Percentiles rank a stretch among this genome's conserved stretches.
Evolutionary conservation across 2,888 invertebrate genomes (phyloP).

Genomic region (Seira ritae): DNA sequence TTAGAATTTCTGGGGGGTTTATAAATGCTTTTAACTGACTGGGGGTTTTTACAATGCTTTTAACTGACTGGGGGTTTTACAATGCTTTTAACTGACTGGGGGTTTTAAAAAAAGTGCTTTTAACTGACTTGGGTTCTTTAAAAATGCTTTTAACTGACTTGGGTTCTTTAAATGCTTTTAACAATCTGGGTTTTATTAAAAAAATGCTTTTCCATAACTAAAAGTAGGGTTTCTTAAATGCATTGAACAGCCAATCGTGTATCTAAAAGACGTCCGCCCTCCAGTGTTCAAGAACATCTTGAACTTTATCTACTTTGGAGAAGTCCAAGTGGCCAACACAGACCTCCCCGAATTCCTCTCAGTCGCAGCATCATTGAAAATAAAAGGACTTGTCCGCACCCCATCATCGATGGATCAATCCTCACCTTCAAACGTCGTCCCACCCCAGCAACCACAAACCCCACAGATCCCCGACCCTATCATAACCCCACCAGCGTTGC

Average conservation of each 20-base stretch:
- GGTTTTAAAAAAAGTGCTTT: constrained; percentile 11
- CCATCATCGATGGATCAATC: background rate
- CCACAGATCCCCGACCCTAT: too few relatives aligned
- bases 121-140: background rate
- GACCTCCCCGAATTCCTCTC: constrained; percentile 90
- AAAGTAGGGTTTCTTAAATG: background rate
- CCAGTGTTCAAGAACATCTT: constrained; percentile 79
- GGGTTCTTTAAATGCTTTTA: background rate
- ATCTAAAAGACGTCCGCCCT: constrained; percentile 89
- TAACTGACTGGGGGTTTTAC: too few relatives aligned
- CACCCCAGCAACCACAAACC: too few relatives aligned
- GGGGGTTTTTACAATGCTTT: background rate
- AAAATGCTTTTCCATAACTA: background rate
- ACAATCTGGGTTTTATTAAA: background rate
- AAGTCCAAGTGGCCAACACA: constrained; percentile 92
- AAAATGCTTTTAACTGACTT: too few relatives aligned
- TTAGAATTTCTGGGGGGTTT: too few relatives aligned
- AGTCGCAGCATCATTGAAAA: constrained; percentile 91
- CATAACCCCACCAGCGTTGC: too few relatives aligned
- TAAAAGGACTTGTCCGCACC: constrained; percentile 82
- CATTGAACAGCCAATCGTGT: constrained; percentile 83
- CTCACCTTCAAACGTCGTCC: too few relatives aligned
- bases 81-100: too few relatives aligned
- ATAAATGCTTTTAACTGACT: background rate
- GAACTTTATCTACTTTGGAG: constrained; percentile 95